Evolutionary conservation across 2,888 invertebrate genomes (phyloP).

Genomic region (Xestia c-nigrum): DNA sequence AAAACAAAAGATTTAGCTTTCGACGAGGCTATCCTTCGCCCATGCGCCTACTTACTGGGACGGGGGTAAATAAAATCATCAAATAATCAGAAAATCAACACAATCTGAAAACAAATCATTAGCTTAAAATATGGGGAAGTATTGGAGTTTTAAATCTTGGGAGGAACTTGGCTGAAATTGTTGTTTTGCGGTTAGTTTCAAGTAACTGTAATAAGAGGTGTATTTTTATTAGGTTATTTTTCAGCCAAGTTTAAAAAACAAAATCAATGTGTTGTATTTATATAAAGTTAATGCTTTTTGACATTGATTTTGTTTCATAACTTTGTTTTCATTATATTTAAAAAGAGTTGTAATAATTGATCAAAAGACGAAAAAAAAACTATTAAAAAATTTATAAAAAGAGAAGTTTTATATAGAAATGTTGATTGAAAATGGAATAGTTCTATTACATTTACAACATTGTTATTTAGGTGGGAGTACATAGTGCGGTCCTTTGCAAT

Average conservation of each 20-base stretch:
- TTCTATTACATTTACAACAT: not conserved
- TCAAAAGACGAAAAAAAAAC: not conserved
- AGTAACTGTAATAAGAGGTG: not conserved
- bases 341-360: not conserved
- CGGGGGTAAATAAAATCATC: conserved; percentile 63
- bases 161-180: conserved; percentile 17
- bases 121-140: conserved; percentile 61
- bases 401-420: not conserved
- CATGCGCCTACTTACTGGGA: conserved; percentile 76
- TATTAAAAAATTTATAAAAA: not conserved
- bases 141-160: not conserved
- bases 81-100: conserved; percentile 71
- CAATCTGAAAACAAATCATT: conserved; percentile 80
- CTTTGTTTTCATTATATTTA: not conserved
- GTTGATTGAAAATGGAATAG: not conserved
- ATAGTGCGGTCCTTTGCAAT: not conserved
- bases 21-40: conserved; percentile 68
- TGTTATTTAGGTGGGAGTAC: not conserved
- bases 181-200: not conserved
- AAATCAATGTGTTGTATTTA: conserved; percentile 6
- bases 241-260: conserved; percentile 18
- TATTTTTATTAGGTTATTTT: not conserved
- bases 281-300: not conserved
- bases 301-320: conserved; percentile 10
- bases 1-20: conserved; percentile 73